Percentiles rank a stretch among this genome's conserved stretches.
Conservation (phyloP, 2,113 vertebrate species). For the Chiloscyllium plagiosum region DNA sequence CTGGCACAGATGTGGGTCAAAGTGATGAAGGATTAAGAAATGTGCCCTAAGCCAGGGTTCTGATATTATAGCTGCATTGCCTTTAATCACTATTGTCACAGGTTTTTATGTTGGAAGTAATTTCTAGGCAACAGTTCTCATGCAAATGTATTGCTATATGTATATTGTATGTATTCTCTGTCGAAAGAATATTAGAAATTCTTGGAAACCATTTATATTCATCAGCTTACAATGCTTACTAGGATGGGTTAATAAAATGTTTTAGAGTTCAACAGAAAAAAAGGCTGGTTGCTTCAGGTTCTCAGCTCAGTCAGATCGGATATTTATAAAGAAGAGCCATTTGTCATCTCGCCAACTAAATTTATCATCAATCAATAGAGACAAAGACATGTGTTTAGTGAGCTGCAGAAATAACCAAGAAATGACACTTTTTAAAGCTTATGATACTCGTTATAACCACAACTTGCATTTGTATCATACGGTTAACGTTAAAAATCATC, state of each 20-base stretch:
- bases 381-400: background rate
- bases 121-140: background rate
- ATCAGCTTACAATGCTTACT: background rate
- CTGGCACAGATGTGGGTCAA: background rate
- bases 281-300: background rate
- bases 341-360: background rate
- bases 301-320: background rate
- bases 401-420: background rate
- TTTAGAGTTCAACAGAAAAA: background rate
- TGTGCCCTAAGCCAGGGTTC: background rate
- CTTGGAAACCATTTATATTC: background rate
- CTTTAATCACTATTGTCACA: background rate
- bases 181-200: background rate
- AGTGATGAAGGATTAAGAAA: background rate
- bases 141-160: background rate
- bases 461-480: background rate
- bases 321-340: background rate
- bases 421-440: background rate
- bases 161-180: background rate
- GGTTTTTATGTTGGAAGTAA: background rate
- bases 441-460: background rate
- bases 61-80: background rate
- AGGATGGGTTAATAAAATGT: background rate
- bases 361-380: background rate
- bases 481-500: background rate